A percentile compares a stretch with the other conserved stretches of the same genome.
phyloP scores from a whole-genome alignment of 2,797 vertebrate species.

The Rachycentron canadum region DNA sequence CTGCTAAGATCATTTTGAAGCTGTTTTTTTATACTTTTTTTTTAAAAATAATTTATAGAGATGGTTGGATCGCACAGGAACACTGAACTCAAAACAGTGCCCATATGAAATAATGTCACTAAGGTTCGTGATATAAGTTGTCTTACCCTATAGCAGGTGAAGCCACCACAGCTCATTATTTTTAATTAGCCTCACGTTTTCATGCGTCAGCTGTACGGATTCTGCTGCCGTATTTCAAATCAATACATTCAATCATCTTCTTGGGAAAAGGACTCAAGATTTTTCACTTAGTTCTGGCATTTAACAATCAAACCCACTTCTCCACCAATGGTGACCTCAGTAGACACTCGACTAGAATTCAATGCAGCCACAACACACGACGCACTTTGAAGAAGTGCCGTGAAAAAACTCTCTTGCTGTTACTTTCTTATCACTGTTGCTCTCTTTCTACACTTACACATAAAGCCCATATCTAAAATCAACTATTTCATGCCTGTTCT shows the following conservation, averaged over 20 bases:
- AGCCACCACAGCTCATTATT: constrained; percentile 23
- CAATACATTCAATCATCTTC: background rate
- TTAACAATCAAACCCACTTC: background rate
- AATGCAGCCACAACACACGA: constrained; percentile 6
- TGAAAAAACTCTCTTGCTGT: constrained; percentile 15
- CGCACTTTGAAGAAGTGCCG: constrained; percentile 15
- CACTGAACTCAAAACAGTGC: background rate
- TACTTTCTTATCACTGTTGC: constrained; percentile 36
- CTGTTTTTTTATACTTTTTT: background rate
- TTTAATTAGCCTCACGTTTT: constrained; percentile 45
- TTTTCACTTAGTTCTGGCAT: background rate
- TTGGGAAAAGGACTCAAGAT: background rate
- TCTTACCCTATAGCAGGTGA: background rate
- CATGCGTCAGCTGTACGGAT: background rate
- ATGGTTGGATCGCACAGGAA: constrained; percentile 3
- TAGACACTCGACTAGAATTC: background rate
- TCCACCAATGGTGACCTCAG: background rate
- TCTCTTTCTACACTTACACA: constrained; percentile 19
- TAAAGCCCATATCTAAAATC: constrained; percentile 27
- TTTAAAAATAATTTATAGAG: background rate
- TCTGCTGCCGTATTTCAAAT: background rate
- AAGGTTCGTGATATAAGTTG: background rate
- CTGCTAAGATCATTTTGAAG: background rate
- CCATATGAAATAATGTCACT: background rate
- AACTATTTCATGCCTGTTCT: constrained; percentile 25